Evolutionary conservation across 2,797 vertebrate species (phyloP).

Genomic region (Petrocephalus schoutedeni): DNA sequence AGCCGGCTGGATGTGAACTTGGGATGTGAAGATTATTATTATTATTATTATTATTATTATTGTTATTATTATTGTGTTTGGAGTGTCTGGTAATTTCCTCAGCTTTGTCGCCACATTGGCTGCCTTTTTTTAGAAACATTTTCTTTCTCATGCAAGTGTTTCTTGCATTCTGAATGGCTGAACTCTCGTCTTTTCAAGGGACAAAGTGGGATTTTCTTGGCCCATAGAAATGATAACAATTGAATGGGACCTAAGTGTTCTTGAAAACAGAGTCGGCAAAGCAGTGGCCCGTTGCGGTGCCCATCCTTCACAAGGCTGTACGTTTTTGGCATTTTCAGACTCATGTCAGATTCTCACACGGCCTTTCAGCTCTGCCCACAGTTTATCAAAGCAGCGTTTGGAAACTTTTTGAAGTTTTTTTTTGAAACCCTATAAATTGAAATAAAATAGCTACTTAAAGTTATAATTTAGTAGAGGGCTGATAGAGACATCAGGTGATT

Average conservation of each 20-base stretch:
- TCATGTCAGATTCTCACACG: slow-evolving; percentile 20
- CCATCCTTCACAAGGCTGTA: slow-evolving; percentile 13
- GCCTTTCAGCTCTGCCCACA: slow-evolving; percentile 18
- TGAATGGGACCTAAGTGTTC: slow-evolving; percentile 31
- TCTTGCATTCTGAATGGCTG: slow-evolving; percentile 23
- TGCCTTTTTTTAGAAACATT: slow-evolving; percentile 18
- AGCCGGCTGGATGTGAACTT: background rate
- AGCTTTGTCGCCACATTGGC: slow-evolving; percentile 16
- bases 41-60: background rate
- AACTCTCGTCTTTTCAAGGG: slow-evolving; percentile 20
- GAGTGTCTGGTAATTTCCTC: slow-evolving; percentile 5
- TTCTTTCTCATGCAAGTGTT: slow-evolving; percentile 24
- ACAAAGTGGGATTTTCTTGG: slow-evolving; percentile 21
- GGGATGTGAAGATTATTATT: background rate
- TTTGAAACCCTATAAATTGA: background rate
- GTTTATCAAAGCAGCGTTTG: slow-evolving; percentile 30
- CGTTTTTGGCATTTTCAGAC: slow-evolving; percentile 23
- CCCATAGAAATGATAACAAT: slow-evolving; percentile 28
- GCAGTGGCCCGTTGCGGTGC: slow-evolving; percentile 18
- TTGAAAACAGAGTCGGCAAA: slow-evolving; percentile 29
- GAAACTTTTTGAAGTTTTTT: slow-evolving; percentile 33
- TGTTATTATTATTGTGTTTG: slow-evolving; percentile 1
- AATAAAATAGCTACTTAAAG: background rate
- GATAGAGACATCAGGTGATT: background rate
- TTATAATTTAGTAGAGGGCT: background rate